A percentile compares a stretch with the other conserved stretches of the same genome.
phyloP scores from a whole-genome alignment of 2,888 invertebrate species.

The Acrobasis consociella region DNA sequence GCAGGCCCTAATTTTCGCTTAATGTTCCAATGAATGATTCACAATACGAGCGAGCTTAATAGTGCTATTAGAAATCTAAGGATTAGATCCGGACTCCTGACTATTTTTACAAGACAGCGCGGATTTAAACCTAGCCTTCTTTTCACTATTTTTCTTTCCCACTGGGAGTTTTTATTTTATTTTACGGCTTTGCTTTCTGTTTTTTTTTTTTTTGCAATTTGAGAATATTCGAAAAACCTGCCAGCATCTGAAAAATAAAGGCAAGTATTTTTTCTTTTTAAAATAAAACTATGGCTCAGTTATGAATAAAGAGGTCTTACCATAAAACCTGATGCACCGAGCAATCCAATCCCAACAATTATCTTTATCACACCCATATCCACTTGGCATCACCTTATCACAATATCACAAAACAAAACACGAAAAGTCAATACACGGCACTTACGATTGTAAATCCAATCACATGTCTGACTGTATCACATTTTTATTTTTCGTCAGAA shows the following conservation, averaged over 20 bases:
- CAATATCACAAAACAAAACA: slow-evolving; percentile 72
- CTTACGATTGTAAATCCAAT: slow-evolving; percentile 44
- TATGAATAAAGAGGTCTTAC: slow-evolving; percentile 43
- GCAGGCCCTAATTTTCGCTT: too few species aligned
- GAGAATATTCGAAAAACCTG: not conserved
- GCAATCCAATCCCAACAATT: slow-evolving; percentile 75
- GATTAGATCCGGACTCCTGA: too few species aligned
- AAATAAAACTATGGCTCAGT: not conserved
- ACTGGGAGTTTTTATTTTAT: too few species aligned
- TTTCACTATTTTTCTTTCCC: too few species aligned
- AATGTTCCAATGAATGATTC: too few species aligned
- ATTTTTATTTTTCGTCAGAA: slow-evolving; percentile 36
- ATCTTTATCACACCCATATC: slow-evolving; percentile 73
- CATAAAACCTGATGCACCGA: slow-evolving; percentile 63
- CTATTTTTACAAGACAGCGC: too few species aligned
- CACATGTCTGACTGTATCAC: slow-evolving; percentile 38
- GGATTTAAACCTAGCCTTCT: too few species aligned
- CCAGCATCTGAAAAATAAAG: not conserved
- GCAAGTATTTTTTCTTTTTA: not conserved
- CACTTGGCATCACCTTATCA: slow-evolving; percentile 73
- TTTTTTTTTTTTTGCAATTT: too few species aligned
- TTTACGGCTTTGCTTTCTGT: too few species aligned
- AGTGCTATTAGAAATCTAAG: too few species aligned
- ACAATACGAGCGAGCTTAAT: too few species aligned
- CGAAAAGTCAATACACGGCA: slow-evolving; percentile 67